Base-by-base conservation (phyloP, 2,888 invertebrate genomes). In the Apamea sordens region DNA sequence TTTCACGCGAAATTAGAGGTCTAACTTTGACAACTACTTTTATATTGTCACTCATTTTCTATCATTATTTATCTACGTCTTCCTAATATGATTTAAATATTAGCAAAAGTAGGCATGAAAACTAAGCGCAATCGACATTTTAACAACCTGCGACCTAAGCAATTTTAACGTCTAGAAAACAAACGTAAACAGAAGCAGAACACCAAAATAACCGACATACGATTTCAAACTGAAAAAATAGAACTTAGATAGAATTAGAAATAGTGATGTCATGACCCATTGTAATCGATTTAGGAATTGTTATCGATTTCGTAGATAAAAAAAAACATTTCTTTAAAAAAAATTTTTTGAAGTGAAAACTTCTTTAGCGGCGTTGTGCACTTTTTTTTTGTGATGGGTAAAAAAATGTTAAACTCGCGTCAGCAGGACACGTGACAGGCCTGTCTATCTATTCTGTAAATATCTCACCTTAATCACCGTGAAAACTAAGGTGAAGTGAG, bases 1-100 rank as follows among this genome's bases (percentile, higher is more conserved):
- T 95, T 94, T 98, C 98, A 71, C 98, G 97, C 89, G 96, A 93
- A 89, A 98, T 97, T 18, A 98, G 92, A 41, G 98, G 98, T 69
- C 98, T 97, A 84, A 98, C 97, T 96, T 98, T 98, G 82, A 98
- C 98, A 80, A 98, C 98, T 76, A 98, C 98, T 97, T 98, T 98
- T 73, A 98, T 98, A 92, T 97, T 98, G 92, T 97, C 97, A 91
- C 97, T 97, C 97, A 97, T 97, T 91, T 94, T 94, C 73, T 76
- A 86, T 84, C 90, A 90, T 90, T 89, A 87, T 87, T 80, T 87
- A 79, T 21, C 77, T 80, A 80, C 82, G 76, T 84, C 76, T 85
- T 80, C 79, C 76, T 84, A 88, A 80, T 88, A 85, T 63, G 75
- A 72, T 70, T 78, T 80, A 11, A 86, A 80, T 78, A 83, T 86